Conservation (phyloP, 2,888 invertebrate species). For the Biston stratarius region DNA sequence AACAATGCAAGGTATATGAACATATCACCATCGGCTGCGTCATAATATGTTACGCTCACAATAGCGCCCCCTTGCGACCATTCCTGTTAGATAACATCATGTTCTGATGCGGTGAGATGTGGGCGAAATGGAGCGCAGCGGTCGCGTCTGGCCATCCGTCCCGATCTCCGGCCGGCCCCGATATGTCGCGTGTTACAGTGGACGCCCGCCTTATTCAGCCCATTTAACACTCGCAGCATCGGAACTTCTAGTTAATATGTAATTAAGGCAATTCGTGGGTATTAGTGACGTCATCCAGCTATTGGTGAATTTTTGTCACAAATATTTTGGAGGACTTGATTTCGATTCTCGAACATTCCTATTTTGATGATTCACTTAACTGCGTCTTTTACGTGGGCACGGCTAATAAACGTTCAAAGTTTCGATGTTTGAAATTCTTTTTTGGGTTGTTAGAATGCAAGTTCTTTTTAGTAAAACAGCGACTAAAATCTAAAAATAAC, state of each 20-base stretch:
- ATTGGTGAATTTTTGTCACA: slow-evolving; percentile 8
- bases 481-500: slow-evolving; percentile 16
- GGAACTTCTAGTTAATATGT: slow-evolving; percentile 32
- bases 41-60: not conserved
- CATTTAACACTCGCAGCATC: slow-evolving; percentile 16
- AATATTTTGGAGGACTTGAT: slow-evolving; percentile 11
- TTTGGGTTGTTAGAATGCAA: too few relatives aligned
- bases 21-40: not conserved
- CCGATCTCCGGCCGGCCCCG: slow-evolving; percentile 23
- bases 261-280: slow-evolving; percentile 38
- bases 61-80: not conserved
- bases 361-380: slow-evolving; percentile 7
- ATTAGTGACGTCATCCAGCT: slow-evolving; percentile 20
- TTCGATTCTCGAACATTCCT: slow-evolving; percentile 5
- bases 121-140: slow-evolving; percentile 61
- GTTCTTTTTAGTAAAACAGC: not conserved
- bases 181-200: slow-evolving; percentile 33
- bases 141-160: slow-evolving; percentile 32
- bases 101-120: slow-evolving; percentile 57
- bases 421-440: too few relatives aligned
- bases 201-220: slow-evolving; percentile 39
- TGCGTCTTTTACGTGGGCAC: too few relatives aligned
- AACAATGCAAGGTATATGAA: not conserved
- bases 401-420: too few relatives aligned
- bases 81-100: slow-evolving; percentile 58